Conservation (phyloP, 2,797 vertebrate genomes). For the Pelochelys cantorii region DNA sequence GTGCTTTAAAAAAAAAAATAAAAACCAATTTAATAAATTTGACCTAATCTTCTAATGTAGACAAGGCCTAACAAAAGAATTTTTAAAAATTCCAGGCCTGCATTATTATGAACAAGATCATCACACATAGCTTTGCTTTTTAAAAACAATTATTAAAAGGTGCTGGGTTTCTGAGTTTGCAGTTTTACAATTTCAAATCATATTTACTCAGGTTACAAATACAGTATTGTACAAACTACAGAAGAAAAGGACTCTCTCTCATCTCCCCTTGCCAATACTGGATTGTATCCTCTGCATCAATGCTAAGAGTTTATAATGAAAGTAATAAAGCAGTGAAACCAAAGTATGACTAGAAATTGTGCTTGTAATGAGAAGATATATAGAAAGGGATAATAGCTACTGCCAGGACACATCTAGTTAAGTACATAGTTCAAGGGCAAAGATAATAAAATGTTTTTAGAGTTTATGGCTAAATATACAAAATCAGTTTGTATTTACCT, state of each 20-base stretch:
- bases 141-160: neutral
- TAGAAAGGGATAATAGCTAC: neutral
- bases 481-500: neutral
- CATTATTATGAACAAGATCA: neutral
- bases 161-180: neutral
- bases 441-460: neutral
- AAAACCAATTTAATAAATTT: no score
- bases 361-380: neutral
- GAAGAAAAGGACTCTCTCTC: constrained; percentile 5
- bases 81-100: neutral
- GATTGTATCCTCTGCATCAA: neutral
- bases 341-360: constrained; percentile 11
- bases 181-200: neutral
- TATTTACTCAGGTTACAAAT: constrained; percentile 6
- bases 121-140: neutral
- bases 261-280: neutral
- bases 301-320: neutral
- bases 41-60: no score
- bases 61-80: neutral
- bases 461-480: neutral
- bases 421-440: neutral
- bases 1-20: no score
- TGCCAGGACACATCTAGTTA: neutral
- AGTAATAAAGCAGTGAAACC: constrained; percentile 35
- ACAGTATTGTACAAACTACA: neutral